Conservation (phyloP, 2,797 vertebrate species). For the Acipenser ruthenus region DNA sequence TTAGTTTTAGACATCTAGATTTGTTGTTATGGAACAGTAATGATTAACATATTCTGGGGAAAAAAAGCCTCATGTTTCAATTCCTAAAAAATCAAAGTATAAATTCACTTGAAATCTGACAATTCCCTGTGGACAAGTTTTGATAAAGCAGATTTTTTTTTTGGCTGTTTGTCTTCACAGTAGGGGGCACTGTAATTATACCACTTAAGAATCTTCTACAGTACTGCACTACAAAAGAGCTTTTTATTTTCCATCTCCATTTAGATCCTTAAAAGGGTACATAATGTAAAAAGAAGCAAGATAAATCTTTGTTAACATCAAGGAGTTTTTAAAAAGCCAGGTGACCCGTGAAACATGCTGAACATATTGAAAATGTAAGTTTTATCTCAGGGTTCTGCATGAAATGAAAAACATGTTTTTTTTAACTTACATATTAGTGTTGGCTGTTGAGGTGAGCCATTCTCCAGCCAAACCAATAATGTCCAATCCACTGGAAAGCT, state of each 20-base stretch:
- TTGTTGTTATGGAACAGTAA: too few species aligned
- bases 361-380: background rate
- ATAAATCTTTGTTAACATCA: background rate
- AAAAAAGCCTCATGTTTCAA: too few species aligned
- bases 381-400: background rate
- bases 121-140: too few species aligned
- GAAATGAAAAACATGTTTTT: background rate
- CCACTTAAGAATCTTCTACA: background rate
- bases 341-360: background rate
- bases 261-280: background rate
- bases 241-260: background rate
- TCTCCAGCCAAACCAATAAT: conserved; percentile 93
- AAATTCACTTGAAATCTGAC: too few species aligned
- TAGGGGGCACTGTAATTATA: background rate
- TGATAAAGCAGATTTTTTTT: background rate
- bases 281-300: background rate
- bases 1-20: too few species aligned
- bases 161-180: background rate
- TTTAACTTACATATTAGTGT: conserved; percentile 91
- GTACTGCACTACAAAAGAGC: background rate
- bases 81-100: too few species aligned
- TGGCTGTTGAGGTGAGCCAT: conserved; percentile 95
- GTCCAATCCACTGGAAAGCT: conserved; percentile 91
- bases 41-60: too few species aligned
- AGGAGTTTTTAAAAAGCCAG: conserved; percentile 1